phyloP scores from a whole-genome alignment of 2,113 vertebrate species.

The Corythoichthys haematopterus region DNA sequence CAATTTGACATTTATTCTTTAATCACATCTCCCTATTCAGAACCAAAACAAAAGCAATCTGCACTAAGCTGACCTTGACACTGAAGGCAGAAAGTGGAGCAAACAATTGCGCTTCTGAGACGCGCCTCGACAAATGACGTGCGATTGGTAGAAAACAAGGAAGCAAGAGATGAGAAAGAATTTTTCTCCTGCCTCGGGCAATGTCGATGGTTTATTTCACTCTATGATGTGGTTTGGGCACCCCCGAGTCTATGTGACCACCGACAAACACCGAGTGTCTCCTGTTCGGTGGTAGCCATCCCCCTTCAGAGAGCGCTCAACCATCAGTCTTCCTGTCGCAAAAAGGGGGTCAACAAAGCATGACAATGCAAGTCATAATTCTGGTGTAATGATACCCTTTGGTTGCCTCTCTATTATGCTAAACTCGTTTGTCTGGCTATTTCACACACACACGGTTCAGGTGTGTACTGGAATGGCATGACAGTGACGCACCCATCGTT shows the following conservation, averaged over 20 bases:
- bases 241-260: neutral
- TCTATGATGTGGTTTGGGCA: neutral
- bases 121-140: neutral
- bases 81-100: neutral
- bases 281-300: neutral
- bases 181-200: neutral
- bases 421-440: slow-evolving; percentile 46
- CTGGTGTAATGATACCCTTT: slow-evolving; percentile 19
- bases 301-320: neutral
- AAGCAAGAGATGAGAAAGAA: neutral
- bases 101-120: neutral
- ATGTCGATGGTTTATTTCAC: neutral
- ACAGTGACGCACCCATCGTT: slow-evolving; percentile 30
- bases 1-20: too few species aligned
- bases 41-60: neutral
- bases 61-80: neutral
- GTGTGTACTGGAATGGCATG: slow-evolving; percentile 35
- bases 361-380: slow-evolving; percentile 10
- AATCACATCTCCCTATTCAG: neutral
- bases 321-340: slow-evolving; percentile 2
- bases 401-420: slow-evolving; percentile 36
- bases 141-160: neutral
- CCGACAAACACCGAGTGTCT: neutral
- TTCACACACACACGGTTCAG: slow-evolving; percentile 16
- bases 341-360: neutral